These are phyloP conservation scores for Clarias laeviceps DNA, from an alignment of 2,797 vertebrate species.

Conservation along the genomic window DNA sequence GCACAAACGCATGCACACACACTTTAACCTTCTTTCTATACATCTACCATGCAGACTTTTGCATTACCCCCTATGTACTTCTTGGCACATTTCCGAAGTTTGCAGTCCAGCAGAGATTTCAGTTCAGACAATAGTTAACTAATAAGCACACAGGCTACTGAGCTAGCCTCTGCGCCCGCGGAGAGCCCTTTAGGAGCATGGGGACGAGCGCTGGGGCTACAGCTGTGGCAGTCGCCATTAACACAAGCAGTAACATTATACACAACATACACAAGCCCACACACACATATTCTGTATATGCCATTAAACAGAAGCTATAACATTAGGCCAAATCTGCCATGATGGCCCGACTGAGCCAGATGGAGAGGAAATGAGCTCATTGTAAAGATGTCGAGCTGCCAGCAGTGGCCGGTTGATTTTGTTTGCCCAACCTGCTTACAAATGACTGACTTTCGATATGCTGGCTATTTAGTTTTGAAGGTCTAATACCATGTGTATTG, in stretches of 20 bases:
- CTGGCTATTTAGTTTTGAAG: constrained; percentile 6
- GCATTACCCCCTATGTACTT: constrained; percentile 60
- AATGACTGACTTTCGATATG: neutral
- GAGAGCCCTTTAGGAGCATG: constrained; percentile 38
- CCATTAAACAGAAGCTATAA: constrained; percentile 65
- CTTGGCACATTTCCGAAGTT: constrained; percentile 51
- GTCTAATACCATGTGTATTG: neutral
- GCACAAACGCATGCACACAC: neutral
- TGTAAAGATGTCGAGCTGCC: constrained; percentile 8
- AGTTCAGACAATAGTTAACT: constrained; percentile 63
- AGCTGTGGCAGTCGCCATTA: constrained; percentile 65
- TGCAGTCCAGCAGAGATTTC: constrained; percentile 61
- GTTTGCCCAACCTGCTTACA: constrained; percentile 13
- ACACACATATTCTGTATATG: constrained; percentile 36
- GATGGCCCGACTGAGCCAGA: constrained; percentile 39
- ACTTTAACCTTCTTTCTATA: neutral
- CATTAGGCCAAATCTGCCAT: constrained; percentile 53
- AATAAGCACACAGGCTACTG: constrained; percentile 60
- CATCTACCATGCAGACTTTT: constrained; percentile 11
- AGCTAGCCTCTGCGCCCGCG: constrained; percentile 42
- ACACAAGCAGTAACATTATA: constrained; percentile 55
- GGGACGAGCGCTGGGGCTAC: constrained; percentile 48
- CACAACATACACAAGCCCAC: constrained; percentile 26
- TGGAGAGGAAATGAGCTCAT: constrained; percentile 38
- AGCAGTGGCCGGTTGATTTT: constrained; percentile 16